Base-by-base conservation (phyloP, 2,797 vertebrate genomes). In the Rhinophrynus dorsalis region DNA sequence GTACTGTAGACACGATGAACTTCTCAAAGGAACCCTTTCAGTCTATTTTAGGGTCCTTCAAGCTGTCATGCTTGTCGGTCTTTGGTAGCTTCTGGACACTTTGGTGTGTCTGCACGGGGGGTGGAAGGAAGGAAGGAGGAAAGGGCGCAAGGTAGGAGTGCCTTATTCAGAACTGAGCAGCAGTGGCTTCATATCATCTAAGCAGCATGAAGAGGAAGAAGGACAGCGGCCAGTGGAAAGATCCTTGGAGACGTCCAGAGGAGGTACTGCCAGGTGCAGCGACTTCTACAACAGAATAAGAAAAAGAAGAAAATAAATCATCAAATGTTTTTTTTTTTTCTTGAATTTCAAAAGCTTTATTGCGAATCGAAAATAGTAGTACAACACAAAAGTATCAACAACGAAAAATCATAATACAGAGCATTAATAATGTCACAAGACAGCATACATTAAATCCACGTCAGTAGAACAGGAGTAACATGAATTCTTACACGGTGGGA, bases 11-110 rank as follows among this genome's bases (percentile, higher is more conserved):
- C 78, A 70, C 77, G 52, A 78, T 54, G 76, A 83, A 79, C 84
- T 84, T 78, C 78, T 80, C 75, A 74, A 72, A 82, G 82, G 79
- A 80, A 77, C 74, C 76, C 79, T 79, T 79, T 79, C 76, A 77
- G 70, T 82, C 82, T 78, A 76, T 77, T 79, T 76, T 69, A 67
- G 77, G 82, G 79, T 77, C 74, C 81, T 76, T 79, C 67, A 74
- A 2, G 10, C 81, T 67, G 79, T 79, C 81, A 81, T 78, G 78
- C 81, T 81, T 83, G 79, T 84, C 84, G 87, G 88, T 91, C 90
- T 91, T 91, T 91, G 90, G 90, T 91, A 89, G 83, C 67, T 58
- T 86, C 85, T 62, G 74, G 88, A 91, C 90, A 91, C 90, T 91
- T 91, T 91, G 88, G 90, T 90, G 89, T 90, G 85, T 80, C 89